Percentiles rank a stretch among this genome's conserved stretches.
Evolutionary conservation across 2,888 invertebrate species (phyloP).

Genomic region (Tetrapedia diversipes): DNA sequence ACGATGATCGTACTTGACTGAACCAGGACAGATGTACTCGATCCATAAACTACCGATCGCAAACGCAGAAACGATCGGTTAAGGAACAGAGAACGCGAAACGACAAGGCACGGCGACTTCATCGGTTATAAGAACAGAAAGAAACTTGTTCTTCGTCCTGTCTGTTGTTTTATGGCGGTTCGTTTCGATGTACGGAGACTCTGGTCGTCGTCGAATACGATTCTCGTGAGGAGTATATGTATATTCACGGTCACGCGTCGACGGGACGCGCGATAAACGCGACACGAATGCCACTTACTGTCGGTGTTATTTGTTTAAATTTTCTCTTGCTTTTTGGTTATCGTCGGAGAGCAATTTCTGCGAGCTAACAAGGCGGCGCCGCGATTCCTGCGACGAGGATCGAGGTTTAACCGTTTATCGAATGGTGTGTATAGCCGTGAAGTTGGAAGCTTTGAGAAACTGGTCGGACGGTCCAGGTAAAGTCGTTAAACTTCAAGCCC

Average conservation of each 20-base stretch:
- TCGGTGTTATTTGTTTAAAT: background rate
- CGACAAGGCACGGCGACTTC: background rate
- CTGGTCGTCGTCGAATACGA: constrained; percentile 42
- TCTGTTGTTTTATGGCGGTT: too few species aligned
- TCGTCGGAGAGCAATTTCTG: background rate
- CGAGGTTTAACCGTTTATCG: constrained; percentile 16
- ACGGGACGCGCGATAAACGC: constrained; percentile 25
- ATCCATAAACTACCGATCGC: background rate
- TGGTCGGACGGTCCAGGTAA: constrained; percentile 19
- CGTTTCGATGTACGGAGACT: too few species aligned
- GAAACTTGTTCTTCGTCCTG: background rate
- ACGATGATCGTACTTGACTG: constrained; percentile 54
- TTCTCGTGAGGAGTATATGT: constrained; percentile 29
- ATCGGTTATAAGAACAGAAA: background rate
- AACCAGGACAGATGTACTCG: constrained; percentile 13
- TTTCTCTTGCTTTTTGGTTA: background rate
- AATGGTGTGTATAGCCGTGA: background rate
- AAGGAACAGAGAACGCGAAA: background rate
- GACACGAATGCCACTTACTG: background rate
- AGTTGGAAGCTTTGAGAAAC: constrained; percentile 23
- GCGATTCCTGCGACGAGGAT: constrained; percentile 7
- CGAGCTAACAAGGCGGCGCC: background rate
- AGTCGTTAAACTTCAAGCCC: constrained; percentile 47
- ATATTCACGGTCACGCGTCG: constrained; percentile 5
- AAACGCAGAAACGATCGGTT: background rate